A percentile compares a stretch with the other conserved stretches of the same genome.
Evolutionary conservation across 2,113 vertebrate species (phyloP).

Genomic region (Petrocephalus microphthalmus): DNA sequence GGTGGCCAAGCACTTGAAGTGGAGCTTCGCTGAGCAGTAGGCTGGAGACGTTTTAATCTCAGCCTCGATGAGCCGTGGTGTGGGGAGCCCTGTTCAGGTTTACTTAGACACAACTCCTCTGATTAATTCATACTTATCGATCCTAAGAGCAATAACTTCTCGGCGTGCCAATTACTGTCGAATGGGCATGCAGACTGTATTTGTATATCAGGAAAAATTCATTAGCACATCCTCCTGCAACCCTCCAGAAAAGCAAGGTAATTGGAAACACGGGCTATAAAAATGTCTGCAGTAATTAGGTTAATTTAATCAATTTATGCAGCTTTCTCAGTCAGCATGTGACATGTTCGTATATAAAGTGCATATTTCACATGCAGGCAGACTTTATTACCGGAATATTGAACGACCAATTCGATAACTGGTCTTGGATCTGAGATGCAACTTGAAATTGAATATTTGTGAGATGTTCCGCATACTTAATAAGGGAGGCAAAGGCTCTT

Average conservation of each 20-base stretch:
- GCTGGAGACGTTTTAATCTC: neutral
- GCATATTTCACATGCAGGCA: neutral
- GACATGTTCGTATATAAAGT: neutral
- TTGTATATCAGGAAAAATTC: slow-evolving; percentile 1
- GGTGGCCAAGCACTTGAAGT: neutral
- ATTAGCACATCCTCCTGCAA: neutral
- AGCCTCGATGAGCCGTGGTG: neutral
- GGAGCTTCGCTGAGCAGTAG: neutral
- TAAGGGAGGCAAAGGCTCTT: neutral
- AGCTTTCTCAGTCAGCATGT: neutral
- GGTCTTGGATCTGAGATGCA: neutral
- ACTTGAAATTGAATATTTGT: neutral
- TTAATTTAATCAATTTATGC: slow-evolving; percentile 2
- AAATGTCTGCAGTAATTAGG: slow-evolving; percentile 4
- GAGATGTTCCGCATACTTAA: neutral
- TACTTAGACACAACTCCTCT: slow-evolving; percentile 19
- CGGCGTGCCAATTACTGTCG: slow-evolving; percentile 20
- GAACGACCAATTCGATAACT: neutral
- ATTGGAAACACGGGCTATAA: neutral
- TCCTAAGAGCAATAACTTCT: slow-evolving; percentile 25
- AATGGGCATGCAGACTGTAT: neutral
- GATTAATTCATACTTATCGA: slow-evolving; percentile 30
- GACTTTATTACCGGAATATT: slow-evolving; percentile 1
- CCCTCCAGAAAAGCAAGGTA: slow-evolving; percentile 7
- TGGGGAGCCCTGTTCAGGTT: slow-evolving; percentile 22